Base-by-base conservation (phyloP, 2,888 invertebrate genomes). In the Caenorhabditis afra region DNA sequence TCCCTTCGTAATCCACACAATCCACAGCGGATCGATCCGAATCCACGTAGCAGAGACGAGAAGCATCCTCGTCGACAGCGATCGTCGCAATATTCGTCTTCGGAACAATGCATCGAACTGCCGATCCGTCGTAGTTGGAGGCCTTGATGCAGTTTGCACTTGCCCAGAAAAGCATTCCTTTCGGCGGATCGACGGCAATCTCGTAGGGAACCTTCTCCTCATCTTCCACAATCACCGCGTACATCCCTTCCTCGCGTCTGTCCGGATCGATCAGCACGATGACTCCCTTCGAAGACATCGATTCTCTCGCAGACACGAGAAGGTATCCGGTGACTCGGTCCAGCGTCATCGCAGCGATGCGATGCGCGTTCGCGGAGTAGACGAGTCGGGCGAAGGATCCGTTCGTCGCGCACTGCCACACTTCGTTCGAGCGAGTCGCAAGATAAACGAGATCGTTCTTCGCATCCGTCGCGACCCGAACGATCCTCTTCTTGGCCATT, bases 341-440 rank as follows among this genome's bases (percentile, higher is more conserved):
- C 4, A 85, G 70, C 0, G 81, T 77, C 3, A 84, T 57, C 3
- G 75, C 64, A 1, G 82, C 65, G 12, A 83, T 70, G 4, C 81
- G 44, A 58, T 75, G 70, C 0, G 55, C 18, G 11, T 67, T 76
- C 92, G 90, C 95, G 95, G 61, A 95, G 92, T 92, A 67, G 44
- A 84, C 41, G 23, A 47, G 45, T 8, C 18, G 95, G 95, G 55
- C 95, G 94, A 90, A 95, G 95, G 83, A 75, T 12, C 73, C 68
- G 23, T 76, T 71, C 14, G 93, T 93, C 18, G 94, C 94, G 91
- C 94, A 94, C 88, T 93, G 92, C 77, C 77, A 84, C 0, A 84
- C 64, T 55, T 82, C 81, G 52, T 84, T 84, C 18, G 45, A 37
- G 18, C 61, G 59, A 10, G 77, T 79, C 10, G 73, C 65, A n/a